Conservation (phyloP, 2,888 invertebrate species). For the Lydus trimaculatus region DNA sequence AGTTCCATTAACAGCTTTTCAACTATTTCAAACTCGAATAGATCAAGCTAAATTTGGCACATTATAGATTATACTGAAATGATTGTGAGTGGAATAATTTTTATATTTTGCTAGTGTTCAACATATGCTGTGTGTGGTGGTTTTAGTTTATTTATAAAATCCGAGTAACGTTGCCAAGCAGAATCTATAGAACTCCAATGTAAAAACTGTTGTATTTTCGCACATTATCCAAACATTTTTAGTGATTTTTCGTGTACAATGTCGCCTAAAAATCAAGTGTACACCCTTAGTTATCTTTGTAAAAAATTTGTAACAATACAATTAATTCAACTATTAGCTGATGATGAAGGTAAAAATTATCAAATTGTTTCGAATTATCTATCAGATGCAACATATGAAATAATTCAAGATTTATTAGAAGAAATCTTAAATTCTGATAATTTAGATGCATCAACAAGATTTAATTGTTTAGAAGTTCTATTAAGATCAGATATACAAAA, state of each 20-base stretch:
- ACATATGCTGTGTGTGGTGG: background rate
- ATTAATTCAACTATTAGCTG: conserved; percentile 69
- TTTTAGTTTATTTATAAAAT: background rate
- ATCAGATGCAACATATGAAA: conserved; percentile 67
- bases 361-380: conserved; percentile 61
- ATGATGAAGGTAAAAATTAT: conserved; percentile 63
- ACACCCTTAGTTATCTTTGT: conserved; percentile 67
- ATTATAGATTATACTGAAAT: no score
- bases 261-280: conserved; percentile 71
- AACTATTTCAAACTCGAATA: no score
- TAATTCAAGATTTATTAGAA: conserved; percentile 73
- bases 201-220: no score
- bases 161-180: background rate
- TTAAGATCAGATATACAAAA: conserved; percentile 72
- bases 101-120: background rate
- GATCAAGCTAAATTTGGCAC: no score
- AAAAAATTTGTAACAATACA: conserved; percentile 69
- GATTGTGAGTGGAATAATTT: no score
- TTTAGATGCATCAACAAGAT: conserved; percentile 72
- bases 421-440: conserved; percentile 71
- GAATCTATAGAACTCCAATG: no score
- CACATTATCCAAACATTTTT: background rate
- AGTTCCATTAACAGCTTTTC: no score
- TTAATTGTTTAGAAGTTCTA: conserved; percentile 70
- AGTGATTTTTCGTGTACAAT: conserved; percentile 53